phyloP scores from a whole-genome alignment of 2,113 vertebrate genomes.

The Condylura cristata region DNA sequence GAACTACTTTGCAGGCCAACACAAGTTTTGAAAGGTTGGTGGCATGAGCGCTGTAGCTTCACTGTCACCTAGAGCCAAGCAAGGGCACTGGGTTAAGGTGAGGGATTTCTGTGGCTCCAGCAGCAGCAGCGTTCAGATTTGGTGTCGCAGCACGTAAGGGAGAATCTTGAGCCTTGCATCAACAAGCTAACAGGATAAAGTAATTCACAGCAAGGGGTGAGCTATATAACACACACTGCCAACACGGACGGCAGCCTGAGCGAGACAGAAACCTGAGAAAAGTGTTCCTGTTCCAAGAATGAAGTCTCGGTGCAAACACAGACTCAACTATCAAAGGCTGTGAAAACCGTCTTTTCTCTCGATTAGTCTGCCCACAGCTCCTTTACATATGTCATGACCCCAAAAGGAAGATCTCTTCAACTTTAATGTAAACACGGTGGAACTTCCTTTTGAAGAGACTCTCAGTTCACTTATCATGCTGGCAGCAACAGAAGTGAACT shows the following conservation, averaged over 20 bases:
- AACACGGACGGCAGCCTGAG: not conserved
- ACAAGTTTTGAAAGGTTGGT: not conserved
- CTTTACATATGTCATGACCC: not conserved
- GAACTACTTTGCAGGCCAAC: not conserved
- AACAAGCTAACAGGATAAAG: not conserved
- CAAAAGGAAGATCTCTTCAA: not conserved
- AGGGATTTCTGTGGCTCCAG: not conserved
- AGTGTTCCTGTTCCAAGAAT: not conserved
- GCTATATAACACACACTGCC: not conserved
- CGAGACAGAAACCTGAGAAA: not conserved
- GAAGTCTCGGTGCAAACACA: not conserved
- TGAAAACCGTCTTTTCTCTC: not conserved
- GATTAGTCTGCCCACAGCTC: not conserved
- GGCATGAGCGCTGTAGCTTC: too few species aligned
- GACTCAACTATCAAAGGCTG: not conserved
- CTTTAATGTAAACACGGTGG: not conserved
- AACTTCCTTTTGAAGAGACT: not conserved
- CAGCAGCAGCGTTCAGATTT: not conserved
- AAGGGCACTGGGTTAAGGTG: not conserved
- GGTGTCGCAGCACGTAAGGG: not conserved
- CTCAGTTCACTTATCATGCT: not conserved
- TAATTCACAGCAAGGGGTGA: not conserved
- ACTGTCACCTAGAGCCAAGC: not conserved
- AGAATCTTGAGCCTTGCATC: not conserved
- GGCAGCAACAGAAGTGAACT: not conserved